phyloP scores from a whole-genome alignment of 1,140 invertebrate genomes.

The Brachionus koreanus region DNA sequence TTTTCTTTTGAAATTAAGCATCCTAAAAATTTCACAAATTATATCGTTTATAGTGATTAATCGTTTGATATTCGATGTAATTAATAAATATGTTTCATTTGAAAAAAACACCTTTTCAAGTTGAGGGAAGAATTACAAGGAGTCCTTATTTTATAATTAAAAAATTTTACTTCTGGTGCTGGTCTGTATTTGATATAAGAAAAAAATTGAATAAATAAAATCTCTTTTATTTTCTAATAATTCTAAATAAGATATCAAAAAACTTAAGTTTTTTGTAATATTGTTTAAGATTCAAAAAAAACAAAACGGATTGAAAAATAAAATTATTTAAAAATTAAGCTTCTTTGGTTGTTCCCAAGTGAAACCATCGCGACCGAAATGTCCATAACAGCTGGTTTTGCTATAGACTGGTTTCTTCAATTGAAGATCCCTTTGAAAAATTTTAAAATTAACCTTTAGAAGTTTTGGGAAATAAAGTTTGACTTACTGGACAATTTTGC shows the following conservation, averaged over 20 bases:
- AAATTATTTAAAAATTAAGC: slow-evolving; percentile 65
- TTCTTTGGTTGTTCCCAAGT: slow-evolving; percentile 92
- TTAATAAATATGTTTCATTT: no score
- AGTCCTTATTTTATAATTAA: no score
- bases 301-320: neutral
- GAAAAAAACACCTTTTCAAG: no score
- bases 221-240: slow-evolving; percentile 10
- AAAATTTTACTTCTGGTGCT: no score
- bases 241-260: neutral
- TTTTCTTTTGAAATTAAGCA: no score
- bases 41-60: no score
- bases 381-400: slow-evolving; percentile 92
- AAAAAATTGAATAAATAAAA: neutral
- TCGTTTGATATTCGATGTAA: no score
- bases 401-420: slow-evolving; percentile 93
- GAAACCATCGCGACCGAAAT: slow-evolving; percentile 93
- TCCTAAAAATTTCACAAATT: no score
- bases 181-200: no score
- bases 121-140: no score
- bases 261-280: neutral
- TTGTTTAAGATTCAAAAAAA: neutral
- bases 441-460: slow-evolving; percentile 59
- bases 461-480: neutral
- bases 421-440: slow-evolving; percentile 74
- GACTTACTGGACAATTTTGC: slow-evolving; percentile 92